Conservation (phyloP, 1,140 invertebrate species). For the Odontomachus brunneus region DNA sequence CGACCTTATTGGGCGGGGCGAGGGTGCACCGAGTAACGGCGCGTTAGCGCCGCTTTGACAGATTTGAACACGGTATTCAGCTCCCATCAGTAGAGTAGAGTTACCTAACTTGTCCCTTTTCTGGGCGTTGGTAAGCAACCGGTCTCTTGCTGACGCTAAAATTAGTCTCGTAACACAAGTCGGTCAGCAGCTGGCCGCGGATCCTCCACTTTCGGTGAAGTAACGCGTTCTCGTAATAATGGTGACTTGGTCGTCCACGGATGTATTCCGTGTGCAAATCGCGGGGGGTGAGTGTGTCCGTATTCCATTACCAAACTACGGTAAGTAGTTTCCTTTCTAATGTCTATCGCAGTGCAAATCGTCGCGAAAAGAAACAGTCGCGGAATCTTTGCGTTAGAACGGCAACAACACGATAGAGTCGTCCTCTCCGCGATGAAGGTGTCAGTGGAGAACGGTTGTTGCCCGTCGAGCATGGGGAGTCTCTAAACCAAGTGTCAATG, state of each 20-base stretch:
- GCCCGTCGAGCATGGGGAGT: neutral
- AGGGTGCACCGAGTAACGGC: conserved; percentile 72
- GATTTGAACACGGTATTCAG: conserved; percentile 67
- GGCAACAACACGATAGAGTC: neutral
- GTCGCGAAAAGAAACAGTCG: no score
- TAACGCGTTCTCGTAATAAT: conserved; percentile 2
- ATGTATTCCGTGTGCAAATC: neutral
- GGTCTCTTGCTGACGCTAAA: conserved; percentile 23
- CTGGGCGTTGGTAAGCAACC: conserved; percentile 65
- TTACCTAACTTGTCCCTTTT: conserved; percentile 63
- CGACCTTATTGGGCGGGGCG: conserved; percentile 75
- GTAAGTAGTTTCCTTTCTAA: conserved; percentile 3
- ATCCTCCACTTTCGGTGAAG: conserved; percentile 14
- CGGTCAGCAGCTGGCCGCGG: neutral
- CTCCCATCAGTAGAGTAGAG: conserved; percentile 65
- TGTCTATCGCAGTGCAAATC: neutral
- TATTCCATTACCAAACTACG: no score
- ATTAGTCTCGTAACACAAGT: conserved; percentile 44
- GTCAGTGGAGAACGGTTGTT: neutral
- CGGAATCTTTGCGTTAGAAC: neutral
- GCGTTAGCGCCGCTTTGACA: conserved; percentile 68
- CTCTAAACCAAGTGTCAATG: conserved; percentile 1
- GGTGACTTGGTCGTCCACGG: neutral
- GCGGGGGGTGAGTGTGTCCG: neutral
- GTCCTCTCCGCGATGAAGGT: no score